Base-by-base conservation (phyloP, 1,140 invertebrate species). In the Latrodectus geometricus region DNA sequence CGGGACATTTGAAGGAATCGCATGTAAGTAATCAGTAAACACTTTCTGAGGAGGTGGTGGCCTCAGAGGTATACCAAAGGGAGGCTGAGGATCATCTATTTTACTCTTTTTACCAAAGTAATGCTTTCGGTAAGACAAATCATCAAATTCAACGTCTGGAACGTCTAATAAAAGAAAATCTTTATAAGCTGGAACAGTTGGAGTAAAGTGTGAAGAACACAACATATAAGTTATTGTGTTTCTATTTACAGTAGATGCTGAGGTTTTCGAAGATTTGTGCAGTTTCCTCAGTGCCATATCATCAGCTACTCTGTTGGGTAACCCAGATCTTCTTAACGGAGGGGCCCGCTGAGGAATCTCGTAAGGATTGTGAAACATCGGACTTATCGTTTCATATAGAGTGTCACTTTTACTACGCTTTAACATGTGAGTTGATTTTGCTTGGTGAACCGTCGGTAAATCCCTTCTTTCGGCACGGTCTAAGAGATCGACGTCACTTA, bases 51-150 rank as follows among this genome's bases (percentile, higher is more conserved):
- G 92, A 0, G 95, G 93, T 8, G 96, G 93, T 11, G 95, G 96
- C 8, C 95, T 95, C 12, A 97, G 89, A 0, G 96, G 96, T 89
- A 97, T 97, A 17, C 96, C 96, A 90, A 97, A 97, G 0, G 95
- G 96, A 48, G 96, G 96, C 90, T 97, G 96, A 9, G 95, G 95
- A 82, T 97, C 95, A 0, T 93, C 88, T 2, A 95, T 93, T 89
- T 94, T 95, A 94, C 91, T 17, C 93, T 93, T 90, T 94, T 94
- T 89, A 95, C 94, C 94, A 89, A 95, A 93, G 89, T 94, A 94
- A 77, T 96, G 94, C 88, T 94, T 96, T 88, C 96, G 92, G 90
- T 95, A 96, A 8, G 95, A 94, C 0, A 97, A 94, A 91, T 97
- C 96, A 90, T 97, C 96, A 14, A 93, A 91, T 8, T 95, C 94